A percentile compares a stretch with the other conserved stretches of the same genome.
Conservation (phyloP, 1,140 invertebrate genomes). For the Drosophila dunni region DNA sequence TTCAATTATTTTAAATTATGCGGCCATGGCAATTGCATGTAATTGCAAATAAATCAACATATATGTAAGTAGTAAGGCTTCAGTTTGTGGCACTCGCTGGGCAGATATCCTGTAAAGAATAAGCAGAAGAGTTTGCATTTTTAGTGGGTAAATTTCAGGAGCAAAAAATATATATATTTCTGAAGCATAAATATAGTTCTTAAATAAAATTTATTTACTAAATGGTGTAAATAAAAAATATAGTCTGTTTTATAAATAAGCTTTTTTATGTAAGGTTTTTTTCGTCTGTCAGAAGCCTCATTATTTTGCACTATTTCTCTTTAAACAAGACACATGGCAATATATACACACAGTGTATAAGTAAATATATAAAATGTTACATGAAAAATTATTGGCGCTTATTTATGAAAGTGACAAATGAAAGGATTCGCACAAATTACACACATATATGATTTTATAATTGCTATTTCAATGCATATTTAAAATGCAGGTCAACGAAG, state of each 20-base stretch:
- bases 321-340: not conserved
- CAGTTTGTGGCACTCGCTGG: not conserved
- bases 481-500: conserved; percentile 44
- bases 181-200: too few relatives aligned
- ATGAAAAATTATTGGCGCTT: conserved; percentile 50
- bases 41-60: conserved; percentile 48
- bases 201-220: too few relatives aligned
- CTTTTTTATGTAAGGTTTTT: too few relatives aligned
- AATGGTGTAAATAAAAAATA: too few relatives aligned
- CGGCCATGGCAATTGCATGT: conserved; percentile 42
- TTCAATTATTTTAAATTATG: conserved; percentile 59
- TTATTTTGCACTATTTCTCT: not conserved
- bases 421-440: conserved; percentile 37
- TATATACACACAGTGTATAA: not conserved
- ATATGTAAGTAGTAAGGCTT: not conserved
- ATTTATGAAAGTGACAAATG: conserved; percentile 57
- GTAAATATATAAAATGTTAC: conserved; percentile 35
- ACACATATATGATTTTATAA: conserved; percentile 57
- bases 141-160: too few relatives aligned
- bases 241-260: too few relatives aligned
- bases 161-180: too few relatives aligned
- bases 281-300: not conserved
- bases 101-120: not conserved
- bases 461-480: conserved; percentile 48
- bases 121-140: too few relatives aligned